Evolutionary conservation across 2,888 invertebrate genomes (phyloP).

Genomic region (Lacanobia wlatinum): DNA sequence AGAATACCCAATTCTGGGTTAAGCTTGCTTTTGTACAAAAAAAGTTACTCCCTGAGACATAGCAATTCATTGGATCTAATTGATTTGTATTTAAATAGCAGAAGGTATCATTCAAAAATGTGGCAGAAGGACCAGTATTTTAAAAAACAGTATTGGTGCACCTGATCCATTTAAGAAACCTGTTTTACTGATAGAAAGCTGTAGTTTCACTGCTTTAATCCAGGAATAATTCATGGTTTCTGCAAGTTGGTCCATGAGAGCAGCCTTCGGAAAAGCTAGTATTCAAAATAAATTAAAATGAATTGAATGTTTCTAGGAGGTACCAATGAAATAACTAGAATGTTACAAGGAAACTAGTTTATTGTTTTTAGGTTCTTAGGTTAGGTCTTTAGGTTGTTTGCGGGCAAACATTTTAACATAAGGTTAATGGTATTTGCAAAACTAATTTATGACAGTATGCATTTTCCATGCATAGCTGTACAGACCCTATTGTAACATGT

Average conservation of each 20-base stretch:
- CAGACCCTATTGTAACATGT: background rate
- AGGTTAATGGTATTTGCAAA: background rate
- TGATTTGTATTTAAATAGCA: background rate
- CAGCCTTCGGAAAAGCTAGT: background rate
- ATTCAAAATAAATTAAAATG: background rate
- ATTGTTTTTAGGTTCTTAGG: background rate
- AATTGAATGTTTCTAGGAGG: no score
- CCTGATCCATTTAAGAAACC: background rate
- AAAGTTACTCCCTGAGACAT: no score
- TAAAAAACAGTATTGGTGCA: background rate
- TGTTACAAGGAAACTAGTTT: no score
- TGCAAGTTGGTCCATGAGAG: no score
- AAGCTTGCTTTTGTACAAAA: no score
- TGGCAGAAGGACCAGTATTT: background rate
- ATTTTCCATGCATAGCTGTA: background rate
- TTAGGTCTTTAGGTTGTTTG: background rate
- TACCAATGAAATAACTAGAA: no score
- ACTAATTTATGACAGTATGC: background rate
- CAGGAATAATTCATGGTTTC: no score
- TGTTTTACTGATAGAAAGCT: background rate
- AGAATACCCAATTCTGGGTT: no score
- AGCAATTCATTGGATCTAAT: background rate
- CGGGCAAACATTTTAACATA: background rate
- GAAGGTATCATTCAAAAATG: background rate
- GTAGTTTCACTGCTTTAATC: no score